Conservation (phyloP, 2,113 vertebrate genomes). For the Catagonus wagneri region DNA sequence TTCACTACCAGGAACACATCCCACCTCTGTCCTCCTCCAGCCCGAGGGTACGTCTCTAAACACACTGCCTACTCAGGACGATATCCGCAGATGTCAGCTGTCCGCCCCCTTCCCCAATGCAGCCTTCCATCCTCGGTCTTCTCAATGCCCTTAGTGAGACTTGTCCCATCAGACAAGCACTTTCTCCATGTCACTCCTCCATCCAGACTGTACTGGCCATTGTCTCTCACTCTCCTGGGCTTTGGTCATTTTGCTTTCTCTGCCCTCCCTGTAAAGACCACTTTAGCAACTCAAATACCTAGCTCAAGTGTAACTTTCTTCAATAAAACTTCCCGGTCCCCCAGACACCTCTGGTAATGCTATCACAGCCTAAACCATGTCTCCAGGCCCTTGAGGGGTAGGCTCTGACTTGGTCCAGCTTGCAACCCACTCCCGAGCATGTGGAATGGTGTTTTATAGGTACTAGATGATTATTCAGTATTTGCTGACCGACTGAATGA, state of each 20-base stretch:
- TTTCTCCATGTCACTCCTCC: neutral
- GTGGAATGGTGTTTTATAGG: neutral
- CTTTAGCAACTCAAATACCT: neutral
- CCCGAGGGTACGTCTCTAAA: neutral
- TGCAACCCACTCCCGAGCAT: neutral
- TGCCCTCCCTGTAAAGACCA: neutral
- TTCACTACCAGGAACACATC: neutral
- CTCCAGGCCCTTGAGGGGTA: neutral
- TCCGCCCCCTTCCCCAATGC: neutral
- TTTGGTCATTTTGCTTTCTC: neutral
- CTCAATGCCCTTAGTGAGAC: neutral
- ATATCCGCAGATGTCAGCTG: neutral
- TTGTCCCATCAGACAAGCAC: neutral
- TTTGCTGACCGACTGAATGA: neutral
- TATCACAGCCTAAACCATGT: neutral
- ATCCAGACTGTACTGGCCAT: neutral
- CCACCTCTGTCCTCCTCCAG: neutral
- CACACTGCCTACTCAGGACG: neutral
- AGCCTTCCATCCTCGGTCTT: neutral
- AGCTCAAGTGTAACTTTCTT: neutral
- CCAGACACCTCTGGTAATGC: neutral
- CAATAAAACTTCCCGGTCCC: neutral
- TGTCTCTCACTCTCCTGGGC: neutral
- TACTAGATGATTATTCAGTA: neutral
- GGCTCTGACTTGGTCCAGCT: neutral